These are phyloP conservation scores for Nicator chloris DNA, from an alignment of 2,113 vertebrate genomes.

Conservation along the genomic window DNA sequence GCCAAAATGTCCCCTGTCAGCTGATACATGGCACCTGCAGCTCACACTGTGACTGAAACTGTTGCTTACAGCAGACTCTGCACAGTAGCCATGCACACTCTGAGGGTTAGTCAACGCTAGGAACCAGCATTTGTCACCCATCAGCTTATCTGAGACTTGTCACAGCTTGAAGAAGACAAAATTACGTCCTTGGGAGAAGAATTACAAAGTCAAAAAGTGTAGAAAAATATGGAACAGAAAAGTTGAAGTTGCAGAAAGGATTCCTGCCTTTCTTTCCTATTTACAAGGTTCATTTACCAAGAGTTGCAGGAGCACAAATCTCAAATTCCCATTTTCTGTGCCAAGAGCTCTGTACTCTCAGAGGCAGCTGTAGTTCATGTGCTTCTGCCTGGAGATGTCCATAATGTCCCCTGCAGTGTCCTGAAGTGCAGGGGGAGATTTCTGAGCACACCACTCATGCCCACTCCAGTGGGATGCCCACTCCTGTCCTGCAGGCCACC, in stretches of 20 bases:
- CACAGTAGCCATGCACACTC: not conserved
- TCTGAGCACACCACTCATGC: not conserved
- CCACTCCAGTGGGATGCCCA: too few species aligned
- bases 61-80: not conserved
- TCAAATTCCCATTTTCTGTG: not conserved
- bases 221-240: not conserved
- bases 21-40: not conserved
- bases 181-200: not conserved
- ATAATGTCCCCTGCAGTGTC: not conserved
- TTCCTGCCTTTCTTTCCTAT: not conserved
- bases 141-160: not conserved
- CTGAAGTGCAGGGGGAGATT: not conserved
- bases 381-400: not conserved
- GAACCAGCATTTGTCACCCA: not conserved
- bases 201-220: not conserved
- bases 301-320: not conserved
- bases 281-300: not conserved
- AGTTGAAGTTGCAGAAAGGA: not conserved
- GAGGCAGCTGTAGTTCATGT: accelerated
- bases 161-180: not conserved
- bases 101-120: not conserved
- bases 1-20: not conserved
- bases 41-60: not conserved
- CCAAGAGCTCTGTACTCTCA: not conserved
- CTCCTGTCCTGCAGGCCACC: not conserved